phyloP scores from a whole-genome alignment of 2,797 vertebrate genomes.

The Gymnoscopelus microlampas region DNA sequence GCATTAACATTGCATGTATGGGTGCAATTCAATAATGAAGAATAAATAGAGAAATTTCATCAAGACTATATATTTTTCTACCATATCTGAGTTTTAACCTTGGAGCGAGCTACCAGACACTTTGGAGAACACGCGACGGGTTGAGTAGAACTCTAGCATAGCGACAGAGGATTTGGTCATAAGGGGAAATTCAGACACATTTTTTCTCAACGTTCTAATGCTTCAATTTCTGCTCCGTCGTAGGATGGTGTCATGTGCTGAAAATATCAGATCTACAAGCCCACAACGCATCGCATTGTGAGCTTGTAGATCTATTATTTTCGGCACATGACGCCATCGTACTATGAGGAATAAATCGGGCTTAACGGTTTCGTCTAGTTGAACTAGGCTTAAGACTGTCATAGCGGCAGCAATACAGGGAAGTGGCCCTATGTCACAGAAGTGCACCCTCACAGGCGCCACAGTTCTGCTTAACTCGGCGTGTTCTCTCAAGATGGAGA shows the following conservation, averaged over 20 bases:
- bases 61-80: constrained; percentile 88
- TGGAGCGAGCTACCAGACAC: constrained; percentile 67
- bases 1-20: constrained; percentile 74
- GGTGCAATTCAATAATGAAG: constrained; percentile 78
- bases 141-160: constrained; percentile 19
- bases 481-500: constrained; percentile 56
- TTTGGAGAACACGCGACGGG: constrained; percentile 37
- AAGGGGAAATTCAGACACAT: too few species aligned
- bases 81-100: constrained; percentile 83
- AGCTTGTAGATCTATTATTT: too few species aligned
- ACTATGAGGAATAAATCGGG: too few species aligned
- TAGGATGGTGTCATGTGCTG: too few species aligned
- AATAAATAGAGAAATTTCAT: constrained; percentile 82
- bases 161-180: too few species aligned
- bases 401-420: constrained; percentile 12
- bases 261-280: too few species aligned
- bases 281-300: too few species aligned
- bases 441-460: constrained; percentile 25
- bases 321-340: too few species aligned
- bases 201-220: too few species aligned
- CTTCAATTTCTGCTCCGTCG: too few species aligned
- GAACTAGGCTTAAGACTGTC: too few species aligned
- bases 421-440: constrained; percentile 11
- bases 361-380: too few species aligned
- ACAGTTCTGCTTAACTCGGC: constrained; percentile 41